Evolutionary conservation across 2,797 vertebrate species (phyloP), one percentile per base, ranked within the genome.

Genomic region (Xiphophorus birchmanni): DNA sequence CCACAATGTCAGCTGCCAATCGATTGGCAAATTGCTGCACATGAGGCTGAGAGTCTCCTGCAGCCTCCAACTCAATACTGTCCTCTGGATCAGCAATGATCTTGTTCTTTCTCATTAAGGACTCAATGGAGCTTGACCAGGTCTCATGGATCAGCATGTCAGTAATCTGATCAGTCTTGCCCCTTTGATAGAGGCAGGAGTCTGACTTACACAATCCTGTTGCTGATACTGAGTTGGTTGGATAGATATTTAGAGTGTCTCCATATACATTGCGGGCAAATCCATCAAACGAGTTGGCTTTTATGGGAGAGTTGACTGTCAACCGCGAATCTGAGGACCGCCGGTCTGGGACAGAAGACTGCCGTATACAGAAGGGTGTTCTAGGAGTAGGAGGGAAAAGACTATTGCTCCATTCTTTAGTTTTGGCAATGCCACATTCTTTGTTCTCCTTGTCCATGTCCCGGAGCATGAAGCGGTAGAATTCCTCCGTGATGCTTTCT

Each of bases 401-500:
- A 86, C 95, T 96, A 71, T 95, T 93, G 35, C 94, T 95, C 97
- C 98, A 99, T 77, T 99, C 98, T 90, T 96, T 98, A 73, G 97
- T 97, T 88, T 96, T 96, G 60, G 84, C 87, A 48, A 96, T 90
- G 54, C 94, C 95, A 1, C 91, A 94, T 6, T 98, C 98, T 92
- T 92, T 97, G 87, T 95, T 96, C 78, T 99, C 99, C 75, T 97
- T 97, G 78, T 99, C 99, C 21, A 97, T 95, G 93, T 99, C 98
- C 82, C 91, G 95, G 44, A 99, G 95, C 98, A 99, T 99, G 75
- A 98, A 99, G 84, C 96, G 96, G 76, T 99, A 99, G 93, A 99
- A 99, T 88, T 99, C 98, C 86, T 99, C 99, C 0, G 98, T 98
- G 88, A 99, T 99, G 87, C 99, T 99, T 89, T 99, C 99, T 0